Percentiles rank a stretch among this genome's conserved stretches.
phyloP scores from a whole-genome alignment of 2,113 vertebrate species.

The Alaudala cheleensis region DNA sequence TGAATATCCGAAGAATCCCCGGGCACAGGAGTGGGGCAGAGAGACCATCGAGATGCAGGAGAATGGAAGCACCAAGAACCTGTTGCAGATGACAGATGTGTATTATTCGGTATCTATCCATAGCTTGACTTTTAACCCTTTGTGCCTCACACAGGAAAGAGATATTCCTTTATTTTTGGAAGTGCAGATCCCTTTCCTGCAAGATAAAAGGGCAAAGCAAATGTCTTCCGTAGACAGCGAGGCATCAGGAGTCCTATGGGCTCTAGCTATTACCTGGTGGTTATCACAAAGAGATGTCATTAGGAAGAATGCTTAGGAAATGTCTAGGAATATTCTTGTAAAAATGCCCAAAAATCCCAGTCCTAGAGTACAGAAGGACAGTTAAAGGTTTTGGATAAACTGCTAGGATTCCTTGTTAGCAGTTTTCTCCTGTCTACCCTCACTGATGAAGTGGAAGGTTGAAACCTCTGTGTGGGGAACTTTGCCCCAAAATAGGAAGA shows the following conservation, averaged over 20 bases:
- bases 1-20: constrained; percentile 91
- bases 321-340: not conserved
- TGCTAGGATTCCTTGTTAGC: not conserved
- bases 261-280: not conserved
- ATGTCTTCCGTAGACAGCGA: not conserved
- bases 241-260: not conserved
- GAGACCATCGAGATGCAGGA: constrained; percentile 99
- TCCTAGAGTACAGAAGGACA: not conserved
- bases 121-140: not conserved
- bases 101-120: constrained; percentile 88
- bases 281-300: not conserved
- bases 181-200: not conserved
- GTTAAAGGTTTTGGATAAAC: not conserved
- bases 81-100: constrained; percentile 96
- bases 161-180: not conserved
- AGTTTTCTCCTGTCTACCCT: not conserved
- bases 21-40: constrained; percentile 92
- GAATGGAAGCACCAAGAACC: constrained; percentile 98
- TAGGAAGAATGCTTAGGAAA: not conserved
- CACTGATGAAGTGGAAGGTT: not conserved
- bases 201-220: not conserved
- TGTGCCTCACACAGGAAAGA: not conserved
- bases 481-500: not conserved
- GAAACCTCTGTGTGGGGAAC: not conserved
- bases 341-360: not conserved